phyloP scores from a whole-genome alignment of 1,140 invertebrate genomes.

The Leptinotarsa defecta region DNA sequence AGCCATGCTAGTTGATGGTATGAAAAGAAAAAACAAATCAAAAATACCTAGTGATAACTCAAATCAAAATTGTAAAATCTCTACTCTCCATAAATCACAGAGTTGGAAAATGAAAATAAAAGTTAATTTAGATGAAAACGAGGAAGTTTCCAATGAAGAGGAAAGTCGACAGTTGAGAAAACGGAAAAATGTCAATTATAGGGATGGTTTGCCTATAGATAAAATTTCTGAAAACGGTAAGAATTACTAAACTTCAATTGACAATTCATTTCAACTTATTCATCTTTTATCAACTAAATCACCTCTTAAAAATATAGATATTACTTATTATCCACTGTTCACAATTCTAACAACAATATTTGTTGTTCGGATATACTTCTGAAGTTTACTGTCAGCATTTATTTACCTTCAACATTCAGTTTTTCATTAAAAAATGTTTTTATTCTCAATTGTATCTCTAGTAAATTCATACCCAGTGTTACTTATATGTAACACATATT shows the following conservation, averaged over 20 bases:
- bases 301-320: too few relatives aligned
- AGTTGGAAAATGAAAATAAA: slow-evolving; percentile 27
- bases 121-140: neutral
- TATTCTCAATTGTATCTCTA: too few relatives aligned
- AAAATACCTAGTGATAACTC: neutral
- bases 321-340: too few relatives aligned
- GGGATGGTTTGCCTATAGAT: neutral
- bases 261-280: too few relatives aligned
- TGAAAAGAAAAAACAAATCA: neutral
- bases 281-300: too few relatives aligned
- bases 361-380: neutral
- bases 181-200: neutral
- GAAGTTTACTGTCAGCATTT: too few relatives aligned
- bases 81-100: neutral
- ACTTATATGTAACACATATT: too few relatives aligned
- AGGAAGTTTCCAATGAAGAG: neutral
- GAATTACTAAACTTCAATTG: neutral
- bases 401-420: too few relatives aligned
- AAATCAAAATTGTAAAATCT: neutral
- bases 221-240: neutral
- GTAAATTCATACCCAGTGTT: too few relatives aligned
- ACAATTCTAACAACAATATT: neutral
- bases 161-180: neutral
- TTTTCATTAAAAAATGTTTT: too few relatives aligned
- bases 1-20: neutral